Evolutionary conservation across 2,888 invertebrate species (phyloP).

Genomic region (Hypselothyrea guttata): DNA sequence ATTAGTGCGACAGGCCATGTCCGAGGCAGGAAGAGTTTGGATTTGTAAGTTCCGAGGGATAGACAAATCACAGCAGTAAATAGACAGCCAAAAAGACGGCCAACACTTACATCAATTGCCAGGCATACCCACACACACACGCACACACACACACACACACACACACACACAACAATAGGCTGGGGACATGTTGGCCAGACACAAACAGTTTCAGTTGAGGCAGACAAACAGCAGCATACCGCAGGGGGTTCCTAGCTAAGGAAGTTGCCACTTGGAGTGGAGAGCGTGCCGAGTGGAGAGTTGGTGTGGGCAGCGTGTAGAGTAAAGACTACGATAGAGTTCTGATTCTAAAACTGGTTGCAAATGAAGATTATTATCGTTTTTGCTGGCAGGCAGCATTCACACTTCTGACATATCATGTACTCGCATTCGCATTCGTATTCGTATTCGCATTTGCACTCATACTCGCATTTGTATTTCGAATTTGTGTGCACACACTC

Average conservation of each 20-base stretch:
- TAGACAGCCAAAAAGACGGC: slow-evolving; percentile 72
- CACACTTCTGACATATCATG: slow-evolving; percentile 54
- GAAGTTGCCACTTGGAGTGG: slow-evolving; percentile 9
- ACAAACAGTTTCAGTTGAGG: slow-evolving; percentile 53
- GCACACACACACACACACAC: slow-evolving; percentile 28
- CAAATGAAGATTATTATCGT: slow-evolving; percentile 72
- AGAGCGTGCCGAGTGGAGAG: slow-evolving; percentile 1
- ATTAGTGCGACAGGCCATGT: slow-evolving; percentile 56
- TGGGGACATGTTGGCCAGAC: slow-evolving; percentile 65
- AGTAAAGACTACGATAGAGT: not conserved
- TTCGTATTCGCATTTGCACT: slow-evolving; percentile 3
- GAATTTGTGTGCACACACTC: slow-evolving; percentile 8
- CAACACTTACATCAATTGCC: slow-evolving; percentile 72
- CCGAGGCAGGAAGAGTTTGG: not conserved
- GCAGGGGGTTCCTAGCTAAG: slow-evolving; percentile 9
- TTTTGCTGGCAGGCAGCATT: slow-evolving; percentile 53
- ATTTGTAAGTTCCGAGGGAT: slow-evolving; percentile 11
- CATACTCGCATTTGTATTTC: not conserved
- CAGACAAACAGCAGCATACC: slow-evolving; percentile 31
- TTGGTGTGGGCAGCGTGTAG: no score
- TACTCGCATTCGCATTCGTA: slow-evolving; percentile 5
- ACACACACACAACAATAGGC: slow-evolving; percentile 59
- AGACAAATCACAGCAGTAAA: slow-evolving; percentile 71
- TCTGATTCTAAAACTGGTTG: slow-evolving; percentile 20
- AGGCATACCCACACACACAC: slow-evolving; percentile 29